Evolutionary conservation across 2,888 invertebrate species (phyloP), one percentile per base, ranked within the genome.

Genomic region (Cynaeus angustus): DNA sequence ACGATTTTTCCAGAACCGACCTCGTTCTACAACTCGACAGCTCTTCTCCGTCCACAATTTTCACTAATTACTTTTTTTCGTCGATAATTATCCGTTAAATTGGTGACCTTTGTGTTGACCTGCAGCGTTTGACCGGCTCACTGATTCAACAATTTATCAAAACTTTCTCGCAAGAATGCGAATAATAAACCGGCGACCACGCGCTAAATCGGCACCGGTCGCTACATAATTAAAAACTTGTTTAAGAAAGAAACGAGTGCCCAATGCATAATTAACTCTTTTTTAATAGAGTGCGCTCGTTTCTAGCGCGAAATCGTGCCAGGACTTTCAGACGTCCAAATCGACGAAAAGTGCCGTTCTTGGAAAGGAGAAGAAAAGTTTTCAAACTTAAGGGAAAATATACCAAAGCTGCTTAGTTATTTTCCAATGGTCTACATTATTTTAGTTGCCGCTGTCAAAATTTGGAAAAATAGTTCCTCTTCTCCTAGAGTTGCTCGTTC

Each of bases 161-260:
- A 52, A 62, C 64, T 64, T 64, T 64, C 64, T 43, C 64, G 45
- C 43, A 43, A 45, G 64, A 53, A 64, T 53, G 26, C 43, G 28
- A 64, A 53, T 53, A 64, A 53, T 43, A 53, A 41, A 41, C 30
- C 58, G 37, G 56, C 50, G 37, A 37, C 53, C 37, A 50, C 48
- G 62, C 50, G 37, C 33, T 50, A 41, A 62, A 62, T 7, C 41
- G 26, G 50, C 61, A 58, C 26, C 41, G 38, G 58, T 58, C 43
- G 41, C n/a, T 26, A 28, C 52, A 43, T 53, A 64, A 64, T 64
- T 64, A 64, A 64, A 53, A 64, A 64, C 64, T 64, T 64, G 64
- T 64, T 64, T 64, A 14, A 50, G 52, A 53, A 46, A 53, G 43
- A 64, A 41, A 52, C 64, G 53, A 64, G 53, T 64, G 64, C 64